Percentiles rank a stretch among this genome's conserved stretches.
Conservation (phyloP, 2,797 vertebrate genomes). For the Pogoniulus pusillus region DNA sequence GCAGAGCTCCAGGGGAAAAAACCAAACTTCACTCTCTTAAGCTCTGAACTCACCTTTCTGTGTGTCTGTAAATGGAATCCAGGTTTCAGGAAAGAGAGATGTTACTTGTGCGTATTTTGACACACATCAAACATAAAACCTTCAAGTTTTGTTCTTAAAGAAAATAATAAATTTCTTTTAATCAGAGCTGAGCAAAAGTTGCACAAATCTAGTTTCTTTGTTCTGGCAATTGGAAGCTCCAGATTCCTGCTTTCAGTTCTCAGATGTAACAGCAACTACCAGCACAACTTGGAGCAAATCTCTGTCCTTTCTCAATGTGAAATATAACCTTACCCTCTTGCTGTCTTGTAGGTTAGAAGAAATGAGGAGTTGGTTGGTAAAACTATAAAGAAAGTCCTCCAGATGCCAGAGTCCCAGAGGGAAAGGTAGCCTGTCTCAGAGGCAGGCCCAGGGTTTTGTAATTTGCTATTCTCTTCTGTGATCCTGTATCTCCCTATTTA, state of each 20-base stretch:
- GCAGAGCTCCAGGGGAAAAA: neutral
- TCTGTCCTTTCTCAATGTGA: neutral
- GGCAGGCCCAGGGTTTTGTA: too few species aligned
- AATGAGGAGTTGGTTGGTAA: too few species aligned
- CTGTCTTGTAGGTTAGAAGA: neutral
- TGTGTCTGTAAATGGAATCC: neutral
- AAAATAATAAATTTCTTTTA: neutral
- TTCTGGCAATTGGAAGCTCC: neutral
- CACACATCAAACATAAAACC: conserved; percentile 5
- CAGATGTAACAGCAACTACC: neutral
- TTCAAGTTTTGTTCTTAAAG: neutral
- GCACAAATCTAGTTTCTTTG: neutral
- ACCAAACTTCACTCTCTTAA: neutral
- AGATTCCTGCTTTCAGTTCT: neutral
- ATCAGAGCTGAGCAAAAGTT: neutral
- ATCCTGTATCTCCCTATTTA: too few species aligned
- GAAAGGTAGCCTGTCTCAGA: too few species aligned
- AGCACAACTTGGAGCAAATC: neutral
- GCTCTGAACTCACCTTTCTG: neutral
- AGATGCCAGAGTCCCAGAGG: too few species aligned
- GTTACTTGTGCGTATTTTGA: neutral
- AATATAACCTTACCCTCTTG: neutral
- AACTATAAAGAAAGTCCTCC: too few species aligned
- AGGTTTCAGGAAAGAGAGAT: neutral
- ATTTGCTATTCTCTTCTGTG: too few species aligned